Evolutionary conservation across 2,797 vertebrate genomes (phyloP), one percentile per base, ranked within the genome.

Genomic region (Oophaga sylvatica): DNA sequence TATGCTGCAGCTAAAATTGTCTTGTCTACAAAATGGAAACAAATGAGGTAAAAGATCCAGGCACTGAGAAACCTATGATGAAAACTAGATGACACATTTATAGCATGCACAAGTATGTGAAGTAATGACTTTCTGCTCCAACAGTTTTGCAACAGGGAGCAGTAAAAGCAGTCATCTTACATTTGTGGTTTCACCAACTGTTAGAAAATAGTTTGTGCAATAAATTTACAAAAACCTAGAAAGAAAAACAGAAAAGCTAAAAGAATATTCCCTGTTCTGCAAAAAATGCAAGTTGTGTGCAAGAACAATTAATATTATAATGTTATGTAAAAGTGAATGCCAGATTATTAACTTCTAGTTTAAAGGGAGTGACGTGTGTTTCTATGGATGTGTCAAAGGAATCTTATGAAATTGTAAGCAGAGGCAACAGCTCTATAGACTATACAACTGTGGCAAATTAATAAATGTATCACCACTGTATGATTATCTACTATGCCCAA

Each of bases 101-200:
- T 45, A 48, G 68, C 81, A 70, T 35, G 70, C 48, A 31, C 16
- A 19, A 70, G 45, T 83, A 17, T 48, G 53, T 29, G 56, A 29
- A 70, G 57, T 83, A 83, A 83, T 83, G 81, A 83, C 67, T 45
- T 70, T 83, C 81, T 83, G 81, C 81, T 83, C 16, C 65, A 83
- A 68, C 65, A 83, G 81, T 83, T 83, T 83, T 83, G 48, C 81
- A 70, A 48, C 22, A 70, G 81, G 65, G 65, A 83, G 45, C 81
- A 57, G 81, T 70, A 48, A 84, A 76, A 60, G 20, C 31, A 59
- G 68, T 73, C 35, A 62, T 62, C 13, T 76, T 29, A 76, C 35
- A 63, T 41, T 26, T 62, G 71, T 76, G 83, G 48, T 48, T 62
- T 48, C 22, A 35, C 11, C 59, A 60, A 75, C 45, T n/a, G 31